Percentiles rank a stretch among this genome's conserved stretches.
phyloP scores from a whole-genome alignment of 2,888 invertebrate species.

The Plutella xylostella region DNA sequence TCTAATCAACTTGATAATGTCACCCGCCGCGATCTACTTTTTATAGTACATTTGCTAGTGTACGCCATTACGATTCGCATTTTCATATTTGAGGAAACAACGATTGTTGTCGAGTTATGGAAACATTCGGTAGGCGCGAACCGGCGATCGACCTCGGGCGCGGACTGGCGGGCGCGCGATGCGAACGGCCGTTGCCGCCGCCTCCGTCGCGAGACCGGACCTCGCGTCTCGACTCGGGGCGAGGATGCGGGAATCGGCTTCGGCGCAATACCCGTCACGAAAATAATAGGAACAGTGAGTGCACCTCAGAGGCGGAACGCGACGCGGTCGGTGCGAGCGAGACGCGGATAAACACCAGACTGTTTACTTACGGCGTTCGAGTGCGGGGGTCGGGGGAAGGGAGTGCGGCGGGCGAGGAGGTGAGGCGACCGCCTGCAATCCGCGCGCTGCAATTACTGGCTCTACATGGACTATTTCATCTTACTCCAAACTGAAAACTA shows the following conservation, averaged over 20 bases:
- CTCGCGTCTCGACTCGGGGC: slow-evolving; percentile 64
- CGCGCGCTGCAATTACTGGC: slow-evolving; percentile 66
- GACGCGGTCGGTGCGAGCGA: slow-evolving; percentile 68
- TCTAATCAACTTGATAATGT: slow-evolving; percentile 24
- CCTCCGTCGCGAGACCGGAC: slow-evolving; percentile 65
- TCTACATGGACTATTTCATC: slow-evolving; percentile 23
- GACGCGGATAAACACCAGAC: slow-evolving; percentile 70
- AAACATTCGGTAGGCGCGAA: slow-evolving; percentile 51
- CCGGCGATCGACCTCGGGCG: slow-evolving; percentile 62
- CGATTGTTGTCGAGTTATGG: slow-evolving; percentile 14
- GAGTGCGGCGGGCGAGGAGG: slow-evolving; percentile 42
- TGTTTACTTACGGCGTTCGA: slow-evolving; percentile 69
- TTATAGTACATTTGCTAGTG: slow-evolving; percentile 18
- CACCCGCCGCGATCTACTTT: slow-evolving; percentile 37
- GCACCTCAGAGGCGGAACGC: slow-evolving; percentile 68
- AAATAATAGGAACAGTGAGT: slow-evolving; percentile 70
- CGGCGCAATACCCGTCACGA: slow-evolving; percentile 71
- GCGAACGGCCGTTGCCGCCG: slow-evolving; percentile 62
- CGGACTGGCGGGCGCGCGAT: slow-evolving; percentile 53
- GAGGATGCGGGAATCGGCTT: slow-evolving; percentile 70
- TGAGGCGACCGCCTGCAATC: slow-evolving; percentile 54
- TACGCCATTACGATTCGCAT: slow-evolving; percentile 43
- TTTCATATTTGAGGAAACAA: slow-evolving; percentile 47
- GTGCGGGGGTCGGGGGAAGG: slow-evolving; percentile 41
- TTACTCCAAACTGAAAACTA: neutral